Conservation (phyloP, 2,113 vertebrate genomes). For the Takifugu flavidus region DNA sequence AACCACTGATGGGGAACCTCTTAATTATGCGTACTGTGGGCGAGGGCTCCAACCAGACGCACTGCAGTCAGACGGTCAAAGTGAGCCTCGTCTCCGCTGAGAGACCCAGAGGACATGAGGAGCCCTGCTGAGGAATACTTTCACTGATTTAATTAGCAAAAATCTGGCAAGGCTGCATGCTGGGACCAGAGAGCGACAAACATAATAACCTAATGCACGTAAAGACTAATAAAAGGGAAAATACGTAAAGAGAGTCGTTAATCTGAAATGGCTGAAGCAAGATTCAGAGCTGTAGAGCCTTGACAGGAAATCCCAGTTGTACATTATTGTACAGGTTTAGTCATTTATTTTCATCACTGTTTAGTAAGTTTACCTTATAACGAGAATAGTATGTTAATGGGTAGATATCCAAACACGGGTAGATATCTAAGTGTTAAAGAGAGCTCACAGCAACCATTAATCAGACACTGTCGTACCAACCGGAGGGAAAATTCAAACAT, state of each 20-base stretch:
- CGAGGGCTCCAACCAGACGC: constrained; percentile 40
- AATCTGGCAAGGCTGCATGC: background rate
- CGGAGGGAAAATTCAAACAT: background rate
- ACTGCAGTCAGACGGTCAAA: constrained; percentile 36
- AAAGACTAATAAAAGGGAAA: background rate
- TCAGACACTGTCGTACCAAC: too few relatives aligned
- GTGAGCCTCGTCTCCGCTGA: constrained; percentile 21
- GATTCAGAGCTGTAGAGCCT: too few relatives aligned
- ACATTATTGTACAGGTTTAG: background rate
- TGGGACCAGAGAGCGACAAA: background rate
- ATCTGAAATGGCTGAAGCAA: background rate
- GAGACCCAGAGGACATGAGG: constrained; percentile 23
- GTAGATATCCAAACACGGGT: too few relatives aligned
- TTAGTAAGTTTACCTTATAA: too few relatives aligned
- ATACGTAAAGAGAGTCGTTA: background rate
- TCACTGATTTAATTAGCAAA: constrained; percentile 8
- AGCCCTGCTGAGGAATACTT: constrained; percentile 8
- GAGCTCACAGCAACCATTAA: too few relatives aligned
- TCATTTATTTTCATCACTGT: too few relatives aligned
- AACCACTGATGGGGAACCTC: constrained; percentile 46
- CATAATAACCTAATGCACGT: background rate
- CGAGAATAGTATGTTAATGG: too few relatives aligned
- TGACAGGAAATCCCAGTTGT: too few relatives aligned
- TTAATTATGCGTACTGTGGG: constrained; percentile 48
- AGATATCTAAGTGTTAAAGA: too few relatives aligned